These are phyloP conservation scores for Ischnus inquisitorius DNA, from an alignment of 2,888 invertebrate genomes.

Conservation along the genomic window DNA sequence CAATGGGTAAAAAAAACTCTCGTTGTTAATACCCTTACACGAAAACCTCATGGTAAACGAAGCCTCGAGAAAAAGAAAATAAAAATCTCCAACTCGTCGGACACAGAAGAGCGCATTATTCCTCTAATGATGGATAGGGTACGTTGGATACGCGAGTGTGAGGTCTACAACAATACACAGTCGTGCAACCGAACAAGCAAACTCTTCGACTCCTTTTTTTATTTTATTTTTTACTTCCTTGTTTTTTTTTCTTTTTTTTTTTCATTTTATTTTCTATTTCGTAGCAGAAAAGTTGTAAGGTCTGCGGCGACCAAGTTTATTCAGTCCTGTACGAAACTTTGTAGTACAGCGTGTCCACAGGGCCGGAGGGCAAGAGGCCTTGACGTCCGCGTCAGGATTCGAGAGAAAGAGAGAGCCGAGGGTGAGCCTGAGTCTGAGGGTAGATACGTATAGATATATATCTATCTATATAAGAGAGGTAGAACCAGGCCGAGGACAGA, in stretches of 20 bases:
- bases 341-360: conserved; percentile 84
- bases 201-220: conserved; percentile 17
- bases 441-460: conserved; percentile 1
- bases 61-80: background rate
- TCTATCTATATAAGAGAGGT: conserved; percentile 51
- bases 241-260: conserved; percentile 40
- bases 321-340: conserved; percentile 84
- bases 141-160: conserved; percentile 1
- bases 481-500: conserved; percentile 62
- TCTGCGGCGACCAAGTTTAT: conserved; percentile 83
- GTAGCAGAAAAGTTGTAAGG: conserved; percentile 76
- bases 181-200: conserved; percentile 16
- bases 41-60: background rate
- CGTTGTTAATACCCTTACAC: background rate
- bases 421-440: conserved; percentile 47
- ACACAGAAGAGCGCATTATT: background rate
- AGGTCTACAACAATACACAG: background rate
- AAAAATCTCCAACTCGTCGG: background rate
- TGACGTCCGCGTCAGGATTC: conserved; percentile 58
- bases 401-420: conserved; percentile 44
- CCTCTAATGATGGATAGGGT: conserved; percentile 7
- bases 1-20: background rate
- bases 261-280: conserved; percentile 43
- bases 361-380: conserved; percentile 84
- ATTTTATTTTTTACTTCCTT: background rate